Conservation (phyloP, 1,140 invertebrate species). For the Cyclina sinensis region DNA sequence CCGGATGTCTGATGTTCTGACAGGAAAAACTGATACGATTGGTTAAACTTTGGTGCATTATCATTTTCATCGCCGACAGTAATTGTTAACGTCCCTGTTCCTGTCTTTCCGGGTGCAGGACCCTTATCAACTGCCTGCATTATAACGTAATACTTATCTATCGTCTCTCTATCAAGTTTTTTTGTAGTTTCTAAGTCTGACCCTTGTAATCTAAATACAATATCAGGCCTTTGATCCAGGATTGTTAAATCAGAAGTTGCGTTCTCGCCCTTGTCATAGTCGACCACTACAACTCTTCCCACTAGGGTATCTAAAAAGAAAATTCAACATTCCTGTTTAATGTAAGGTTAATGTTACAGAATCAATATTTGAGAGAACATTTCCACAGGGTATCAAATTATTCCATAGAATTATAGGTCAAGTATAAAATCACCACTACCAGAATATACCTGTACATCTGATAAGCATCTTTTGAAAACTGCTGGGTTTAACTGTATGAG, state of each 20-base stretch:
- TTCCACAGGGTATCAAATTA: too few species aligned
- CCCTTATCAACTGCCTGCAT: constrained; percentile 41
- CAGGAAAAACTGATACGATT: constrained; percentile 28
- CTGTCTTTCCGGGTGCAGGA: constrained; percentile 89
- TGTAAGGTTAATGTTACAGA: too few species aligned
- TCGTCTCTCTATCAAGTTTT: constrained; percentile 45
- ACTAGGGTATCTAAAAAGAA: constrained; percentile 91
- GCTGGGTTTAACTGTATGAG: too few species aligned
- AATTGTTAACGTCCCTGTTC: constrained; percentile 96
- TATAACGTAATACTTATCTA: constrained; percentile 38
- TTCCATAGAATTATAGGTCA: too few species aligned
- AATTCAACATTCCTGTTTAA: too few species aligned
- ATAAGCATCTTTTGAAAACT: too few species aligned
- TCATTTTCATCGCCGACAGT: constrained; percentile 98
- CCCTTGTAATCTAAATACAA: constrained; percentile 11
- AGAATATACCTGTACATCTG: too few species aligned
- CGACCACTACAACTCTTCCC: constrained; percentile 96
- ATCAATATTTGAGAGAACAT: too few species aligned
- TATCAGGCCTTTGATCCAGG: neutral
- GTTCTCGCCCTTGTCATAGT: constrained; percentile 85
- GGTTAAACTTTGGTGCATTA: constrained; percentile 88
- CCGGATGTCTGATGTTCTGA: constrained; percentile 30
- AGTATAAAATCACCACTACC: too few species aligned
- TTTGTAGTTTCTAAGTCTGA: constrained; percentile 51
- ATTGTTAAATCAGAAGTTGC: constrained; percentile 40